phyloP scores from a whole-genome alignment of 2,888 invertebrate species.

The Eupelmus urozonus region DNA sequence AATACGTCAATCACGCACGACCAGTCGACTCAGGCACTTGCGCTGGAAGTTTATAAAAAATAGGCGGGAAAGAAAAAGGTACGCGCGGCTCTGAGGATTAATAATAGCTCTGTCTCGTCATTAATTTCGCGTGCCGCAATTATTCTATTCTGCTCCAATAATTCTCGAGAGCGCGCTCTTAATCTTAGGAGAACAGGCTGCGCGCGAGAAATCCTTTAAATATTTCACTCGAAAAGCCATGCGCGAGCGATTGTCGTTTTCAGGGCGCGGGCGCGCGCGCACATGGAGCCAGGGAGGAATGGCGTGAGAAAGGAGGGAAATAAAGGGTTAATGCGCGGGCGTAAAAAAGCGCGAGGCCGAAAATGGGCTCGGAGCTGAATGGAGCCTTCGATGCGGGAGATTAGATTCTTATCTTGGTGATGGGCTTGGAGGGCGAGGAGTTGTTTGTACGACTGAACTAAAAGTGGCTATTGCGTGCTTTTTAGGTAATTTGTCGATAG shows the following conservation, averaged over 20 bases:
- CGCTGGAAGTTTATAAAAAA: no score
- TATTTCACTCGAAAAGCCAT: constrained; percentile 40
- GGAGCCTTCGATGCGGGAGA: constrained; percentile 20
- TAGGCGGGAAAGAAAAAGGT: not conserved
- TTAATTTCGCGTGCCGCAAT: constrained; percentile 44
- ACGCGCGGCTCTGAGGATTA: constrained; percentile 8
- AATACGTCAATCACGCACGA: no score
- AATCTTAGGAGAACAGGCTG: constrained; percentile 28
- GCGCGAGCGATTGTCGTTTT: constrained; percentile 20
- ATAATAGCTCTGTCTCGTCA: constrained; percentile 49
- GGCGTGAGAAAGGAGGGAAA: constrained; percentile 1
- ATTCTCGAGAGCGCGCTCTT: constrained; percentile 29
- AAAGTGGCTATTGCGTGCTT: no score
- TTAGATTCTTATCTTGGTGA: constrained; percentile 53
- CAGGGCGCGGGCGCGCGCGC: not conserved
- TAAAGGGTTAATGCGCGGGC: constrained; percentile 46
- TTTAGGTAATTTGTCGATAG: no score
- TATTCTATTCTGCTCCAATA: constrained; percentile 52
- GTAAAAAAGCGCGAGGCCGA: constrained; percentile 40
- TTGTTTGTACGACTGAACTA: no score
- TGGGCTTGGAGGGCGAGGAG: not conserved
- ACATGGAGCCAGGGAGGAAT: not conserved
- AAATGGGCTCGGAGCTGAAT: constrained; percentile 33
- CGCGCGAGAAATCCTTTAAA: constrained; percentile 50
- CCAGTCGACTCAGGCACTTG: no score